Base-by-base conservation (phyloP, 2,888 invertebrate genomes). In the Ectropis crepuscularia region DNA sequence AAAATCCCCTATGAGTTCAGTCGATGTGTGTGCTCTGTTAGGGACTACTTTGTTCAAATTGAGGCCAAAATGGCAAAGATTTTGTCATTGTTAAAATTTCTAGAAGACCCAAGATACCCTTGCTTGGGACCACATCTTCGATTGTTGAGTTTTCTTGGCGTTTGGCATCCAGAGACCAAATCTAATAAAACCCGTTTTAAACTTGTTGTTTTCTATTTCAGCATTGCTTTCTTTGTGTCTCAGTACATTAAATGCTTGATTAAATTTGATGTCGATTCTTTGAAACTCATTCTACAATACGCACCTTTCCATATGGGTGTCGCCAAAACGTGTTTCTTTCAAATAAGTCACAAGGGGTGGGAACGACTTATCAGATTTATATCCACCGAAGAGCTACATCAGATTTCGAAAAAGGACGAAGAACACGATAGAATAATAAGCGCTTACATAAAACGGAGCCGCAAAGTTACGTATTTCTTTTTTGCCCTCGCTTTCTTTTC, bases 231-330 rank as follows among this genome's bases (percentile, higher is more conserved):
- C 61, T 88, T 88, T 71, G 71, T 80, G 28, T 82, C 80, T 42
- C 84, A 86, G 65, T 88, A 87, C 63, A 39, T 86, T 4, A 89
- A 79, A 73, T 85, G 82, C 61, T 51, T 74, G 5, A 65, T 84
- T 11, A 71, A 71, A 48, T 77, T 80, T n/a, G 73, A 79, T 41
- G 4, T 65, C 4, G 75, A 70, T n/a, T 78, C 80, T 2, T 51
- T 88, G 0, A 79, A 78, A 53, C 70, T 82, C 6, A 79, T 89
- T 39, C 69, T 89, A 0, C 82, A 87, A 58, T 85, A 82, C 57
- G 82, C 82, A 6, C 88, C 89, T 2, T 89, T 87, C 63, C 89
- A 89, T 59, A 77, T 88, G 70, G 87, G 87, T 0, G 74, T 87
- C 2, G 42, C 83, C 0, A 88, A 88, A 65, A 61, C 78, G 2